Evolutionary conservation across 1,140 invertebrate genomes (phyloP).

Genomic region (Armadillidium nasatum): DNA sequence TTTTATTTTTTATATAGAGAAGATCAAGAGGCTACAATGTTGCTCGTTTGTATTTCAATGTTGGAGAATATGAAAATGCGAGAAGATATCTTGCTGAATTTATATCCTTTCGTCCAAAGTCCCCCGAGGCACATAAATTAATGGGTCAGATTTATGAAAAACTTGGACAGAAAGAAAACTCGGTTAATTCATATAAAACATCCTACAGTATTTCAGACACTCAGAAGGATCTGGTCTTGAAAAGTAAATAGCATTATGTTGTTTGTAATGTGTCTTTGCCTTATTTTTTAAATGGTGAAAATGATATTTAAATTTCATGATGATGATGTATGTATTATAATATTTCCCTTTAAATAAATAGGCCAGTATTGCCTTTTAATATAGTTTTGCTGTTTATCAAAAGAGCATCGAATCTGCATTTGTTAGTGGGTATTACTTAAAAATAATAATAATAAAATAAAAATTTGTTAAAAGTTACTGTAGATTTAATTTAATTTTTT

Average conservation of each 20-base stretch:
- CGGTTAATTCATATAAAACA: conserved; percentile 69
- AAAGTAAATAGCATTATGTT: conserved; percentile 57
- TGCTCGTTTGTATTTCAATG: conserved; percentile 72
- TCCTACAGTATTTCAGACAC: conserved; percentile 70
- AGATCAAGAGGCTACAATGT: conserved; percentile 68
- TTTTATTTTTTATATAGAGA: conserved; percentile 60
- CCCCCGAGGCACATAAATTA: conserved; percentile 70
- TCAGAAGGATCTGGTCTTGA: conserved; percentile 72
- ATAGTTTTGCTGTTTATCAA: too few species aligned
- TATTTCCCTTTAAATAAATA: too few species aligned
- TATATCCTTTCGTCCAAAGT: conserved; percentile 65
- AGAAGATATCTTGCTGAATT: conserved; percentile 69
- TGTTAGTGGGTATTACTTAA: too few species aligned
- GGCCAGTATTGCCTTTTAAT: too few species aligned
- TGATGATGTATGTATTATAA: too few species aligned
- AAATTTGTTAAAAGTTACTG: too few species aligned
- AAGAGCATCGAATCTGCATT: too few species aligned
- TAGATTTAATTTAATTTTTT: too few species aligned
- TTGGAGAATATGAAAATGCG: conserved; percentile 70
- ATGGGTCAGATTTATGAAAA: conserved; percentile 71
- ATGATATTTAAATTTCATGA: too few species aligned
- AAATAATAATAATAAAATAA: too few species aligned
- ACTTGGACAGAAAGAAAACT: conserved; percentile 65
- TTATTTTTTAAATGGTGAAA: too few species aligned
- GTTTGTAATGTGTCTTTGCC: too few species aligned